A percentile compares a stretch with the other conserved stretches of the same genome.
These are phyloP conservation scores for Salmo trutta DNA, from an alignment of 2,797 vertebrate species.

Conservation along the genomic window DNA sequence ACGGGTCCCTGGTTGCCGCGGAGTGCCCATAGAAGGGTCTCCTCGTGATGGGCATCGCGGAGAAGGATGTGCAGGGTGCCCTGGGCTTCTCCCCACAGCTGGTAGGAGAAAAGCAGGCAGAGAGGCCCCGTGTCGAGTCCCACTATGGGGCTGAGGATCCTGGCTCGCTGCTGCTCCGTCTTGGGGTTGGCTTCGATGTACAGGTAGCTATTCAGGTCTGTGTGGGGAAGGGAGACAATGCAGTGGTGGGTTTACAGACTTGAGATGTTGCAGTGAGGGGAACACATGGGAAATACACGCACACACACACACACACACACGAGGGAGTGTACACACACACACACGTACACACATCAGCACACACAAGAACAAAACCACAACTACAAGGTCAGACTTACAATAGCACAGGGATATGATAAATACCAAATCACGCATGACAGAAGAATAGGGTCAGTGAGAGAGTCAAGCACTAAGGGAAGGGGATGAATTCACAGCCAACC, in stretches of 20 bases:
- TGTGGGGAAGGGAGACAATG: not conserved
- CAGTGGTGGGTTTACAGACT: not conserved
- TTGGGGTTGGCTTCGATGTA: slow-evolving; percentile 81
- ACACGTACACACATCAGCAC: not conserved
- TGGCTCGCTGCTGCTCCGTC: slow-evolving; percentile 82
- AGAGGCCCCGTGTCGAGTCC: slow-evolving; percentile 82
- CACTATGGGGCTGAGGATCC: slow-evolving; percentile 86
- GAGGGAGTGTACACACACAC: not conserved
- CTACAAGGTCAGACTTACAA: slow-evolving; percentile 50
- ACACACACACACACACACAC: too few relatives aligned
- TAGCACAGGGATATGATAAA: slow-evolving; percentile 55
- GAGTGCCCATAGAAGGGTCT: slow-evolving; percentile 88
- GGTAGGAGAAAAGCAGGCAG: slow-evolving; percentile 94
- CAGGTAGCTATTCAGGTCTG: slow-evolving; percentile 76
- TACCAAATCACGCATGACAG: slow-evolving; percentile 48
- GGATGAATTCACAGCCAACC: slow-evolving; percentile 29
- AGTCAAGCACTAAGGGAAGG: not conserved
- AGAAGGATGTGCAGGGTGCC: slow-evolving; percentile 84
- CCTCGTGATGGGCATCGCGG: slow-evolving; percentile 82
- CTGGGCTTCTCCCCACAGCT: slow-evolving; percentile 81
- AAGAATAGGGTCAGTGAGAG: slow-evolving; percentile 47
- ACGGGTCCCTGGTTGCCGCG: slow-evolving; percentile 84
- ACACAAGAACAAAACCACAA: slow-evolving; percentile 9
- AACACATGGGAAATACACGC: too few relatives aligned
- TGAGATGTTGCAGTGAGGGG: too few relatives aligned